Conservation (phyloP, 1,140 invertebrate genomes). For the Drosophila sechellia region DNA sequence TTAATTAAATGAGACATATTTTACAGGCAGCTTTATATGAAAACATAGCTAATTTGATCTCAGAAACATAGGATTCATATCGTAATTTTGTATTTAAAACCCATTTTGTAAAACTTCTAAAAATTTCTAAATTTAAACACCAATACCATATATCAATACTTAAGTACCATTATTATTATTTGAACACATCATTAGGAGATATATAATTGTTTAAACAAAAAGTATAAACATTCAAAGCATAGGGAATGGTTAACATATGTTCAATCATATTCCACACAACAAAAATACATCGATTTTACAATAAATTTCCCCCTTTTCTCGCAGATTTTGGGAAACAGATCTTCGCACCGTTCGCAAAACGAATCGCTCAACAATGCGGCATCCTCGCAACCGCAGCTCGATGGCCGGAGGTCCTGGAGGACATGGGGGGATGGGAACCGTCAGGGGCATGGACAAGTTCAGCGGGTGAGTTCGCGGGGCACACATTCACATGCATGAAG, state of each 20-base stretch:
- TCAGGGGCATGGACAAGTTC: slow-evolving; percentile 59
- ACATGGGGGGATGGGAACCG: slow-evolving; percentile 9
- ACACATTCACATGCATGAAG: neutral
- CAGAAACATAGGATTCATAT: too few species aligned
- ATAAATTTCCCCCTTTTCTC: neutral
- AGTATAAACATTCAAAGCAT: too few species aligned
- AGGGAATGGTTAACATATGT: too few species aligned
- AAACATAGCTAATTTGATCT: neutral
- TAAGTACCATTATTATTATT: too few species aligned
- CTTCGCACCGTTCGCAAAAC: slow-evolving; percentile 89
- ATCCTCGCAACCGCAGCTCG: slow-evolving; percentile 28
- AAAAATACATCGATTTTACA: neutral
- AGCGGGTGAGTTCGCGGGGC: slow-evolving; percentile 57
- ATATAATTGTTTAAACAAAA: too few species aligned
- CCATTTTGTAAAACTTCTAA: too few species aligned
- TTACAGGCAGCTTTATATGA: neutral
- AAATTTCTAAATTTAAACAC: too few species aligned
- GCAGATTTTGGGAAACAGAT: slow-evolving; percentile 90
- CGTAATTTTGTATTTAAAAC: too few species aligned
- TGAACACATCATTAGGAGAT: too few species aligned
- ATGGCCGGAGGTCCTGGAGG: slow-evolving; percentile 31
- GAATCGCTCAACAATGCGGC: slow-evolving; percentile 85
- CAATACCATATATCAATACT: too few species aligned
- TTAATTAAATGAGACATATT: slow-evolving; percentile 1
- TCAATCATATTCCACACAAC: too few species aligned